Percentiles rank a stretch among this genome's conserved stretches.
Evolutionary conservation across 2,888 invertebrate species (phyloP).

Genomic region (Torymus aiolomorphi): DNA sequence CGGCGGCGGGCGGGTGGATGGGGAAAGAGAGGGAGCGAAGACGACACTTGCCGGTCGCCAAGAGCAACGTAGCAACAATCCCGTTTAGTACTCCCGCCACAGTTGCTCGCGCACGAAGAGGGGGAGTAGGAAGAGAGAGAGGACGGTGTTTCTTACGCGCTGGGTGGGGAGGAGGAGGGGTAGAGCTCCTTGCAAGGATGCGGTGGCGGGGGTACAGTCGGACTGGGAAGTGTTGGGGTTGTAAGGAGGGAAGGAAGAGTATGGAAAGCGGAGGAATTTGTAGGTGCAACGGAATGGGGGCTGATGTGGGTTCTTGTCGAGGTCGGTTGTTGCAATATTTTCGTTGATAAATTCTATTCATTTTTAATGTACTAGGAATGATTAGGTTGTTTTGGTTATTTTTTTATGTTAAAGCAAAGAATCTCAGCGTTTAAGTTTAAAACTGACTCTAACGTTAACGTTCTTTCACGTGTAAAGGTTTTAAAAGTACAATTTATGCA

Average conservation of each 20-base stretch:
- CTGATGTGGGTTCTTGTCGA: too few species aligned
- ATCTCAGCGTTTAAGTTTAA: too few species aligned
- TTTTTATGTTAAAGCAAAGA: too few species aligned
- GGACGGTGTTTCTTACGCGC: constrained; percentile 46
- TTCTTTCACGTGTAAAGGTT: too few species aligned
- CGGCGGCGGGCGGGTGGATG: constrained; percentile 9
- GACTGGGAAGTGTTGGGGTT: constrained; percentile 48
- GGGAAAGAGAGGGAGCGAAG: constrained; percentile 59
- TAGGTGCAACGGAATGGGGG: constrained; percentile 7
- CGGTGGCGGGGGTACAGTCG: constrained; percentile 60
- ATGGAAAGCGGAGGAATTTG: constrained; percentile 55
- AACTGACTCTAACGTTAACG: too few species aligned
- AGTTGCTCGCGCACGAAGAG: constrained; percentile 6
- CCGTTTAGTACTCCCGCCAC: constrained; percentile 69
- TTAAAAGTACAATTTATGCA: too few species aligned
- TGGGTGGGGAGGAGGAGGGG: too few species aligned
- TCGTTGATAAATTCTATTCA: too few species aligned
- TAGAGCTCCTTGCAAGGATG: too few species aligned
- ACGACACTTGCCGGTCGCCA: constrained; percentile 71
- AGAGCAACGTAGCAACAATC: constrained; percentile 68
- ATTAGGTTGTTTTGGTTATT: too few species aligned
- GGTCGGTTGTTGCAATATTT: too few species aligned
- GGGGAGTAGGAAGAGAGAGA: constrained; percentile 53
- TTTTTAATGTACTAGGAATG: too few species aligned
- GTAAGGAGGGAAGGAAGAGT: constrained; percentile 22